Evolutionary conservation across 2,113 vertebrate genomes (phyloP).

Genomic region (Oriolus oriolus): DNA sequence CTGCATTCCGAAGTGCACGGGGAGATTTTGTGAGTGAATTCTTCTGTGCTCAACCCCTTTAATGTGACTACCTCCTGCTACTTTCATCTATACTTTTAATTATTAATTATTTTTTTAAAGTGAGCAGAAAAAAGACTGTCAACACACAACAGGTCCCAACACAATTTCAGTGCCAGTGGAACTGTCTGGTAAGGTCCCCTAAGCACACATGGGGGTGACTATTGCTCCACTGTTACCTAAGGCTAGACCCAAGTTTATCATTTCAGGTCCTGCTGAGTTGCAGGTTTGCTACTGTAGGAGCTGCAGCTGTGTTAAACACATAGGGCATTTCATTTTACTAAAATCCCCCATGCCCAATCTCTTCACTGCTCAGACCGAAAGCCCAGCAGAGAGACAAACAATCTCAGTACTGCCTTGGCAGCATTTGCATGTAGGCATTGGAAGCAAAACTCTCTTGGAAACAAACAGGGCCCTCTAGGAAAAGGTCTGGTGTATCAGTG

Average conservation of each 20-base stretch:
- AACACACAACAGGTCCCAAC: neutral
- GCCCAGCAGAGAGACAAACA: rapidly evolving
- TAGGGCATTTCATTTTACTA: neutral
- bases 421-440: neutral
- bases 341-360: neutral
- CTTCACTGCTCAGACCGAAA: neutral
- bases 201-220: neutral
- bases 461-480: neutral
- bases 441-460: neutral
- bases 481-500: neutral
- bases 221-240: neutral
- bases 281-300: neutral
- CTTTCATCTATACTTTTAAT: neutral
- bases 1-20: neutral
- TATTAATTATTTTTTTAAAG: too few relatives aligned
- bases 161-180: neutral
- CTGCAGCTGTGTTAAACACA: neutral
- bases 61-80: neutral
- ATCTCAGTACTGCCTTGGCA: neutral
- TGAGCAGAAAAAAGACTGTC: neutral
- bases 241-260: neutral
- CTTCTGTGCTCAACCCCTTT: neutral
- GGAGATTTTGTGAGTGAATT: neutral
- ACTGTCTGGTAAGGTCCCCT: neutral
- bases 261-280: neutral